phyloP scores from a whole-genome alignment of 2,797 vertebrate genomes.

The Melanotaenia pygmaea region DNA sequence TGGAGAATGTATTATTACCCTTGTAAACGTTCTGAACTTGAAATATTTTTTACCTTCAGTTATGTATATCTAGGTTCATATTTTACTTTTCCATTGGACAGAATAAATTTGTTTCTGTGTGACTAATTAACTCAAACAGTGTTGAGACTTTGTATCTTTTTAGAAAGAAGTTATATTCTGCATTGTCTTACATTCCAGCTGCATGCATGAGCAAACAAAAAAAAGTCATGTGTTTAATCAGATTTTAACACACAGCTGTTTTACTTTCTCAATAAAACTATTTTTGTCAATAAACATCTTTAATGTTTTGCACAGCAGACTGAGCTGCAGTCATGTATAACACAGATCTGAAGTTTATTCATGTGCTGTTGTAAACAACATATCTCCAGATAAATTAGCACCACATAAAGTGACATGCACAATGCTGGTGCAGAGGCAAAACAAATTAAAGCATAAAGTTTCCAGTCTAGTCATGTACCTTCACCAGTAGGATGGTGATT shows the following conservation, averaged over 20 bases:
- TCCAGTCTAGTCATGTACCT: background rate
- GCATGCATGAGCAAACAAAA: conserved; percentile 36
- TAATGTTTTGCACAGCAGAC: conserved; percentile 26
- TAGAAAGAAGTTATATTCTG: conserved; percentile 10
- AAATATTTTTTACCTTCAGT: conserved; percentile 36
- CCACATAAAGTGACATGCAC: background rate
- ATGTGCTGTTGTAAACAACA: conserved; percentile 9
- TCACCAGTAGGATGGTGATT: conserved; percentile 9
- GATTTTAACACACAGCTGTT: conserved; percentile 17
- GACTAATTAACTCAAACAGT: conserved; percentile 66
- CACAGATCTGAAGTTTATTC: background rate
- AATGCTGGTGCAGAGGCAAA: background rate
- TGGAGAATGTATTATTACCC: conserved; percentile 34
- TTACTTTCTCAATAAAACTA: conserved; percentile 49
- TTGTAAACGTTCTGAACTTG: conserved; percentile 38
- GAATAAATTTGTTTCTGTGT: conserved; percentile 30
- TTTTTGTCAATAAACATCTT: conserved; percentile 63
- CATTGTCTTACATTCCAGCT: conserved; percentile 28
- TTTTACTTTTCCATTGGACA: conserved; percentile 32
- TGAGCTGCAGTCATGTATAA: background rate
- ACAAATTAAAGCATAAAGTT: conserved; percentile 13
- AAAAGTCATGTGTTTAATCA: conserved; percentile 41
- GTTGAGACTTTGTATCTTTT: conserved; percentile 49
- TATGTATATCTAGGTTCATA: conserved; percentile 26
- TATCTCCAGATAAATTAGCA: conserved; percentile 2